Evolutionary conservation across 2,888 invertebrate genomes (phyloP).

Genomic region (Glaucopsyche alexis): DNA sequence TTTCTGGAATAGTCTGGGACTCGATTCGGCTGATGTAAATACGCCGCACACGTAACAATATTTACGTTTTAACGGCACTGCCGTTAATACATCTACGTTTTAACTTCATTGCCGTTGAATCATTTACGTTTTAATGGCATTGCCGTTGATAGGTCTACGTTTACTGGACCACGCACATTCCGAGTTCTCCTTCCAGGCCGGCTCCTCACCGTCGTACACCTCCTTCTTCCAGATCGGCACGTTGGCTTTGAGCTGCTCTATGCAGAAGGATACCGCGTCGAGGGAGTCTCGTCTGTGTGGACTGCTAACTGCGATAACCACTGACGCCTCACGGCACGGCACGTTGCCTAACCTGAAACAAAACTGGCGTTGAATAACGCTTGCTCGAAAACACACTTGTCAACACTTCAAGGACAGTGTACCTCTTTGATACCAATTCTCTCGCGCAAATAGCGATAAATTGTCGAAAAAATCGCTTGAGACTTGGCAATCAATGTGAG

Average conservation of each 20-base stretch:
- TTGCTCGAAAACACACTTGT: not conserved
- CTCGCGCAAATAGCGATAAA: no score
- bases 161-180: constrained; percentile 88
- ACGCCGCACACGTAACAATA: no score
- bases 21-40: no score
- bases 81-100: not conserved
- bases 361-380: not conserved
- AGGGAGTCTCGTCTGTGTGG: constrained; percentile 91
- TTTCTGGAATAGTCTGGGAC: no score
- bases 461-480: no score
- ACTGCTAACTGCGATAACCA: constrained; percentile 94
- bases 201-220: constrained; percentile 83
- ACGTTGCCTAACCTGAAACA: constrained; percentile 87
- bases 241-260: constrained; percentile 90
- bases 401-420: not conserved
- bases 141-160: constrained; percentile 36
- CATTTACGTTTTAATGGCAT: constrained; percentile 22
- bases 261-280: constrained; percentile 89
- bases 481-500: no score
- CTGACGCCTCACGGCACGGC: constrained; percentile 91
- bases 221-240: constrained; percentile 99
- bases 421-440: no score
- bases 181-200: constrained; percentile 89
- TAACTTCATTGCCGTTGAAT: not conserved
- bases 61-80: not conserved